Evolutionary conservation across 2,797 vertebrate genomes (phyloP).

Genomic region (Alauda arvensis): DNA sequence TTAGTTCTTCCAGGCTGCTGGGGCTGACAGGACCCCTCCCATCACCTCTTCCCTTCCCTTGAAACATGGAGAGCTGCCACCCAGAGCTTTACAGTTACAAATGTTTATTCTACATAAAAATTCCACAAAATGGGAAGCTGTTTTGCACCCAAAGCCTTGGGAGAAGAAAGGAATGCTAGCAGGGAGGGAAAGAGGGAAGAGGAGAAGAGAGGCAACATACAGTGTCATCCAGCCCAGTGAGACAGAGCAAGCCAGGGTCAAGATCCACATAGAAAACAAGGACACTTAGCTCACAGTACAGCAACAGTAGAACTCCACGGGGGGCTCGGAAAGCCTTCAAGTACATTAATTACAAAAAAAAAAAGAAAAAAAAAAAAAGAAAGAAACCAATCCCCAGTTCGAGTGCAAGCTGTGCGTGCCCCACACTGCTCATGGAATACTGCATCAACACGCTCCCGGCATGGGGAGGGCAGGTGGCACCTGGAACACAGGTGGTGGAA

Average conservation of each 20-base stretch:
- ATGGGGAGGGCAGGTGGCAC: conserved; percentile 24
- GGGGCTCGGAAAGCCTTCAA: conserved; percentile 53
- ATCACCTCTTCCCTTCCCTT: neutral
- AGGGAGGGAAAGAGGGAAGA: neutral
- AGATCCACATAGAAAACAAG: conserved; percentile 61
- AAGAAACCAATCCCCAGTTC: conserved; percentile 43
- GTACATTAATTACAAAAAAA: conserved; percentile 57
- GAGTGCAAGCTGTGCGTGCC: conserved; percentile 43
- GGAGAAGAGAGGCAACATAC: conserved; percentile 56
- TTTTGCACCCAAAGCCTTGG: conserved; percentile 72
- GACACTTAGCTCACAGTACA: conserved; percentile 66
- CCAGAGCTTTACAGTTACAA: conserved; percentile 68
- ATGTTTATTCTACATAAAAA: conserved; percentile 83
- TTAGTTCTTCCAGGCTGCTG: neutral
- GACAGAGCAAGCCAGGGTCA: conserved; percentile 55
- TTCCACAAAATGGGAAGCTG: conserved; percentile 77
- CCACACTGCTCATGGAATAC: conserved; percentile 44
- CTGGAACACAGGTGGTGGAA: conserved; percentile 28
- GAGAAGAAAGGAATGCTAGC: conserved; percentile 46
- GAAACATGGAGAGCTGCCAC: neutral
- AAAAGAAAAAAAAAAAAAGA: conserved; percentile 45
- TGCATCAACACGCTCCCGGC: conserved; percentile 16
- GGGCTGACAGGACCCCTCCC: neutral
- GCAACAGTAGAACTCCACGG: conserved; percentile 47
- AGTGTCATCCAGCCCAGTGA: conserved; percentile 53